Conservation (phyloP, 2,113 vertebrate species). For the Narcine bancroftii region DNA sequence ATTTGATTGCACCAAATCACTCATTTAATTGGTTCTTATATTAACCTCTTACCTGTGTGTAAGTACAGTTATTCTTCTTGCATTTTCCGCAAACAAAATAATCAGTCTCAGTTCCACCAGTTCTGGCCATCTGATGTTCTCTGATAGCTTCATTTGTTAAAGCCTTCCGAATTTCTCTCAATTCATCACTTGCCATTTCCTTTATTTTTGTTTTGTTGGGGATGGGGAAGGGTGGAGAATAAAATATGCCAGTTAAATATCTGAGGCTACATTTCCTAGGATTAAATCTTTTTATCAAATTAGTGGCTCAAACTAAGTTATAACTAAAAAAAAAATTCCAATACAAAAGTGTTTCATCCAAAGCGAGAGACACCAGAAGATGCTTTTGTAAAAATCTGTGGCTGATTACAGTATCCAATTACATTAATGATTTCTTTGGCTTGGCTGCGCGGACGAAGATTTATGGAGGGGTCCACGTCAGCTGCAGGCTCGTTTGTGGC, state of each 20-base stretch:
- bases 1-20: neutral
- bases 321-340: neutral
- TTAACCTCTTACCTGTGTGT: constrained; percentile 75
- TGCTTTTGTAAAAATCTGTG: neutral
- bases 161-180: constrained; percentile 89
- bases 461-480: no score
- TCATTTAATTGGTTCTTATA: neutral
- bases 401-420: neutral
- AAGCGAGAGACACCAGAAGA: neutral
- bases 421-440: neutral
- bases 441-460: no score
- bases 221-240: neutral
- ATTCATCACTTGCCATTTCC: constrained; percentile 95
- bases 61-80: constrained; percentile 86
- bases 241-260: neutral
- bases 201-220: constrained; percentile 47
- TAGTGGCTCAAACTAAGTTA: no score
- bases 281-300: constrained; percentile 9
- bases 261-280: neutral
- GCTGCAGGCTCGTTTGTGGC: no score
- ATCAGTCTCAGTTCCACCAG: constrained; percentile 81
- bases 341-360: neutral
- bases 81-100: constrained; percentile 88
- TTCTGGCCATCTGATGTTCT: constrained; percentile 91
- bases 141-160: constrained; percentile 93